Base-by-base conservation (phyloP, 2,888 invertebrate species). In the Ochropleura leucogaster region DNA sequence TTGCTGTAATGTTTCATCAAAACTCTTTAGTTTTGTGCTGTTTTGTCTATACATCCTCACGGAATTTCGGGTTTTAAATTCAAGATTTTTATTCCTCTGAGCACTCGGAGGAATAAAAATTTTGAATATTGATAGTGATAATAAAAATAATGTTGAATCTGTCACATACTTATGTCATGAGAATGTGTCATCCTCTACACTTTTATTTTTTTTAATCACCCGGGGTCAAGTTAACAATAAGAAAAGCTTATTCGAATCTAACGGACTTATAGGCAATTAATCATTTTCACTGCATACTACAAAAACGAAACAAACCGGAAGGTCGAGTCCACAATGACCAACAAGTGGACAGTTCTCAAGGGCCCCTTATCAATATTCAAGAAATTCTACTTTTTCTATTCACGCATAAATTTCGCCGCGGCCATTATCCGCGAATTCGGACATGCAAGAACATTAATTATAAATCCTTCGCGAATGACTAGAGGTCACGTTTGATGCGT, bases 401-500 rank as follows among this genome's bases (percentile, higher is more conserved):
- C 83, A 86, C 92, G 90, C 85, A 87, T 93, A 94, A 94, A 93
- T 92, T 89, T 89, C 91, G 92, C 93, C 93, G 93, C 81, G 69
- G 62, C 92, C 83, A 92, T 95, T 94, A 94, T 93, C 93, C 95
- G 95, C 95, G 95, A 91, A 92, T 90, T 89, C 90, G 83, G 89
- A 95, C 95, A 95, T 84, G 88, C 88, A 83, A 87, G 89, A 90
- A 91, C 95, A 96, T 96, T 96, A 96, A 96, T 96, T 96, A 96
- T 95, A 94, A 96, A 94, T 95, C 93, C 93, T 92, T 91, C 93
- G 92, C 92, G 81, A 42, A 77, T 77, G 81, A 59, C 76, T 73
- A 93, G 90, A 95, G 96, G 96, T 96, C 96, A 95, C 85, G 93
- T 92, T 95, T 95, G 95, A 96, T 96, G 95, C 96, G 96, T 96